Evolutionary conservation across 2,113 vertebrate genomes (phyloP), one percentile per base, ranked within the genome.

Genomic region (Rhombomys opimus): DNA sequence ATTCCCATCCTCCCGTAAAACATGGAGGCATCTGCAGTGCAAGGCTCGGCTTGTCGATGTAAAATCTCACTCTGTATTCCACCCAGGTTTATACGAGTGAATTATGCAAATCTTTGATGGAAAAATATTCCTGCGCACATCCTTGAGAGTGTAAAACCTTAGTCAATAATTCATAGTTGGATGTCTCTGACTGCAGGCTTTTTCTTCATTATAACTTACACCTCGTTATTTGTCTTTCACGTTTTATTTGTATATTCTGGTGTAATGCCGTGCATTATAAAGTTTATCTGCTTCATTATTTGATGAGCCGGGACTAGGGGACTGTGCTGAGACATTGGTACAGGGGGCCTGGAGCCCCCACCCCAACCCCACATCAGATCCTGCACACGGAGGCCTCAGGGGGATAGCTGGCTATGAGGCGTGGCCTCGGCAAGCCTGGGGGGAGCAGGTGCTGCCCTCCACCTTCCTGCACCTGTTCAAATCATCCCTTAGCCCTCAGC

Each of bases 81-180:
- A 97, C 97, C 98, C 98, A 98, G 98, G 98, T 98, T 98, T 98
- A 97, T 98, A 95, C 9, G 96, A 98, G 98, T 98, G 98, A 98
- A 98, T 99, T 99, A 99, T 98, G 98, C 98, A 99, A 98, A 98
- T 98, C 98, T 93, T 97, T 97, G 98, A 98, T 98, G 98, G 98
- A 98, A 98, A 98, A 99, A 98, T 98, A 98, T 98, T 98, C 98
- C 98, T 98, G 96, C 86, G 63, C 98, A 98, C 98, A 98, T 98
- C 98, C 98, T 99, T 98, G 98, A 98, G 98, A 98, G 98, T 98
- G 98, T 98, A 98, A 99, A 99, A 98, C 98, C 98, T 98, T 98
- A 98, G 98, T 99, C 98, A 99, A 98, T 99, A 99, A 99, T 99
- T 99, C 98, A 99, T 99, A 98, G 98, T 92, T 75, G 92, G 97